phyloP scores from a whole-genome alignment of 2,888 invertebrate genomes.

The Mythimna pallens region DNA sequence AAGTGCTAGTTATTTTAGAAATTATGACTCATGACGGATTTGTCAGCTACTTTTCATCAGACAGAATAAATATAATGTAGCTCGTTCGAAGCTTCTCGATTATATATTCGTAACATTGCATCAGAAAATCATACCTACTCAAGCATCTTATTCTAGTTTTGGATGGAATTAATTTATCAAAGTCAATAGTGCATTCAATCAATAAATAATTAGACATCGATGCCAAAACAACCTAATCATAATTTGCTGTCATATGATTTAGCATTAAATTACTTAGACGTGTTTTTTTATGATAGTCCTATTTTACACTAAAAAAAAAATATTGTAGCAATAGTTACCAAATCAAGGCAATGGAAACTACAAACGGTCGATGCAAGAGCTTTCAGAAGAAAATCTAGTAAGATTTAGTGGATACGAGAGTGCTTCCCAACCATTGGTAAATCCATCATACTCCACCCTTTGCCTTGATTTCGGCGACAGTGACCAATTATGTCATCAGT shows the following conservation, averaged over 20 bases:
- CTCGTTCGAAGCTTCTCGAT: neutral
- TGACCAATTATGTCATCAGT: too few relatives aligned
- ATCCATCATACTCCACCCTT: too few relatives aligned
- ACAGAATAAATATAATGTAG: neutral
- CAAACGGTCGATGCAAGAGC: neutral
- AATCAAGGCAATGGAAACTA: slow-evolving; percentile 5
- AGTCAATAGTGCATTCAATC: slow-evolving; percentile 6
- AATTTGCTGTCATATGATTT: slow-evolving; percentile 11
- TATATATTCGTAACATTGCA: neutral
- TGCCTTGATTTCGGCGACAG: too few relatives aligned
- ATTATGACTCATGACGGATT: neutral
- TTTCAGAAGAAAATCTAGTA: neutral
- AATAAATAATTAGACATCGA: neutral
- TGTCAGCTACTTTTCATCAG: slow-evolving; percentile 3
- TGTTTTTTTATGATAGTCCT: too few relatives aligned
- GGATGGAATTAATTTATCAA: neutral
- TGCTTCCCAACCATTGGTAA: neutral
- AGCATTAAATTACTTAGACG: neutral
- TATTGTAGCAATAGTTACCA: too few relatives aligned
- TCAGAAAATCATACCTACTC: neutral
- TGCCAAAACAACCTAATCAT: slow-evolving; percentile 14
- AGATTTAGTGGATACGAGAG: neutral
- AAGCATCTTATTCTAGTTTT: slow-evolving; percentile 1
- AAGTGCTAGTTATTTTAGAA: slow-evolving; percentile 12
- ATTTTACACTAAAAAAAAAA: too few relatives aligned